Base-by-base conservation (phyloP, 2,888 invertebrate species). In the Cartodere bifasciata region DNA sequence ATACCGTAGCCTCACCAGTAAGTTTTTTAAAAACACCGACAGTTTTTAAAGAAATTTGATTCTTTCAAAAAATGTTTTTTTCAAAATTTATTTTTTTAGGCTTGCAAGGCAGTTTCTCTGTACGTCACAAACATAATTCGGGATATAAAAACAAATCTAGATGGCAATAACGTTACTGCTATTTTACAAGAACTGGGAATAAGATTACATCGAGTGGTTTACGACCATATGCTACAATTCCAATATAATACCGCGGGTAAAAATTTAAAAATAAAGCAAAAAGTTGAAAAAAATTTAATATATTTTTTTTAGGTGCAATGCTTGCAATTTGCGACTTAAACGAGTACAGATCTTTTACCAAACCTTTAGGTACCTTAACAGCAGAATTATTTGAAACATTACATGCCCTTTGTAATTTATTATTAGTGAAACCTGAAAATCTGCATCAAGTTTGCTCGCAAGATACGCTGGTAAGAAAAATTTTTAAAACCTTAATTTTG, bases 251-350 rank as follows among this genome's bases (percentile, higher is more conserved):
- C 88, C 4, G 81, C 90, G 25, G 94, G 84, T 83, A 60, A 46
- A 21, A 32, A 14, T 28, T n/a, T n/a, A n/a, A n/a, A n/a, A n/a
- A n/a, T n/a, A n/a, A n/a, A n/a, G n/a, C 10, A 14, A 35, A 13
- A 25, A 15, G 13, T 34, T 23, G 11, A 25, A 7, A 24, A 11
- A 17, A 7, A 28, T 23, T n/a, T n/a, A n/a, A n/a, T n/a, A n/a
- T n/a, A n/a, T 12, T 21, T 36, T 32, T 55, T 58, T 28, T 55
- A 82, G 87, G 97, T 32, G 95, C 95, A 1, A 91, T 98, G 87
- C 81, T 91, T 56, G 90, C 88, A 2, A 91, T 98, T 46, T 95
- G 94, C 62, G 98, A 98, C 67, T 85, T 98, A 44, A 94, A 94
- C 51, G 95, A 95, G 60, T 97, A 97, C 60, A 71, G 94, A 12